These are phyloP conservation scores for Xestia ashworthii DNA, from an alignment of 2,888 invertebrate species.

Conservation along the genomic window DNA sequence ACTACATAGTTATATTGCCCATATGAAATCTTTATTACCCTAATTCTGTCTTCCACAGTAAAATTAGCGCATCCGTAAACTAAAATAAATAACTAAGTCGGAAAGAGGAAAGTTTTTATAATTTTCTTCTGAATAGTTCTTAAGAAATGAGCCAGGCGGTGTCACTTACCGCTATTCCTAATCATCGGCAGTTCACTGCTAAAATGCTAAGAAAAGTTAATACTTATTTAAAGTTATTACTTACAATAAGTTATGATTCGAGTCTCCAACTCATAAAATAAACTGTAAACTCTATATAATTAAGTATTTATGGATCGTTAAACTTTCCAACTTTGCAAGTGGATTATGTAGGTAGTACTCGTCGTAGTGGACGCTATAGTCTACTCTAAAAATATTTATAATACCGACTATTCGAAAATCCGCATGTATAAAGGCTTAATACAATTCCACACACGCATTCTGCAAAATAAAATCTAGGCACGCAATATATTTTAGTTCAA, in stretches of 20 bases:
- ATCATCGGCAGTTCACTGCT: background rate
- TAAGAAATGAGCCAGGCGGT: background rate
- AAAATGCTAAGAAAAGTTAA: constrained; percentile 8
- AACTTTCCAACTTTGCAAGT: constrained; percentile 6
- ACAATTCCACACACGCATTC: constrained; percentile 48
- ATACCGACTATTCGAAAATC: constrained; percentile 33
- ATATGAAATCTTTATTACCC: too few species aligned
- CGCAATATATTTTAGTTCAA: constrained; percentile 54
- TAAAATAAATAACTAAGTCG: background rate
- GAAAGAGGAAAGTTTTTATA: background rate
- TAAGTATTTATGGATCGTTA: constrained; percentile 11
- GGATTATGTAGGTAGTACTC: background rate
- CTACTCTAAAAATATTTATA: constrained; percentile 33
- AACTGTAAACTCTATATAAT: constrained; percentile 12
- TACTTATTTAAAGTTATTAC: constrained; percentile 4
- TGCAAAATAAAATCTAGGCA: constrained; percentile 50
- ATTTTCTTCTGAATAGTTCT: background rate
- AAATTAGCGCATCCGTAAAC: background rate
- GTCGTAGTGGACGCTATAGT: background rate
- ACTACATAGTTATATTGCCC: too few species aligned
- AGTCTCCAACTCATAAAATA: constrained; percentile 2
- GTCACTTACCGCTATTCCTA: constrained; percentile 1
- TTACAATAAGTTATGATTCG: background rate
- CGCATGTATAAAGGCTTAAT: constrained; percentile 31
- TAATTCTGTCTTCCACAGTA: background rate